These are phyloP conservation scores for Pelecanus crispus DNA, from an alignment of 2,113 vertebrate species.

Conservation along the genomic window DNA sequence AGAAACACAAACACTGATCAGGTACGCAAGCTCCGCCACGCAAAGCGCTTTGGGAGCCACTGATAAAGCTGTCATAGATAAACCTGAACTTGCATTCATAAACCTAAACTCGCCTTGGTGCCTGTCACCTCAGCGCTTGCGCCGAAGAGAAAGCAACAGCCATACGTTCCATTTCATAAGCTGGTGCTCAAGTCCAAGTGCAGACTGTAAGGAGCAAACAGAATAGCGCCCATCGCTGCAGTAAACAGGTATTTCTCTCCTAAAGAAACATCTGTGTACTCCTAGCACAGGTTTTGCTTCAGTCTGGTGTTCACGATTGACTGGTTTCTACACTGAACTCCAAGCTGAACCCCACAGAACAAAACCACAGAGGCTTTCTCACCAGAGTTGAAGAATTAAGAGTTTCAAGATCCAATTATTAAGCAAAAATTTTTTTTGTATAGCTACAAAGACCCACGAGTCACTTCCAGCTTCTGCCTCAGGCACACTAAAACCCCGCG, in stretches of 20 bases:
- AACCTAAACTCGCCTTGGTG: neutral
- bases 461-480: neutral
- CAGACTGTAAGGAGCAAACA: neutral
- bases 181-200: neutral
- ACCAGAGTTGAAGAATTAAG: neutral
- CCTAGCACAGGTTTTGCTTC: neutral
- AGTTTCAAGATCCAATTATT: neutral
- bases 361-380: neutral
- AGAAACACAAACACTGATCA: neutral
- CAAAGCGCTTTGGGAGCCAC: neutral
- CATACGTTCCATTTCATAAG: neutral
- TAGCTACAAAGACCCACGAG: neutral
- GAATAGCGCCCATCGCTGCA: accelerated
- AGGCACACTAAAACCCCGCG: neutral
- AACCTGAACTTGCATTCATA: neutral
- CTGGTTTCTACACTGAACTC: neutral
- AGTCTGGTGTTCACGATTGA: neutral
- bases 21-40: accelerated
- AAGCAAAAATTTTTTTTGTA: neutral
- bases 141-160: neutral
- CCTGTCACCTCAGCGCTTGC: neutral
- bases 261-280: neutral
- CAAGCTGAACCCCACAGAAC: neutral
- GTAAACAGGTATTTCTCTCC: neutral
- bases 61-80: neutral